phyloP scores from a whole-genome alignment of 2,113 vertebrate genomes.

The Leptodactylus fuscus region DNA sequence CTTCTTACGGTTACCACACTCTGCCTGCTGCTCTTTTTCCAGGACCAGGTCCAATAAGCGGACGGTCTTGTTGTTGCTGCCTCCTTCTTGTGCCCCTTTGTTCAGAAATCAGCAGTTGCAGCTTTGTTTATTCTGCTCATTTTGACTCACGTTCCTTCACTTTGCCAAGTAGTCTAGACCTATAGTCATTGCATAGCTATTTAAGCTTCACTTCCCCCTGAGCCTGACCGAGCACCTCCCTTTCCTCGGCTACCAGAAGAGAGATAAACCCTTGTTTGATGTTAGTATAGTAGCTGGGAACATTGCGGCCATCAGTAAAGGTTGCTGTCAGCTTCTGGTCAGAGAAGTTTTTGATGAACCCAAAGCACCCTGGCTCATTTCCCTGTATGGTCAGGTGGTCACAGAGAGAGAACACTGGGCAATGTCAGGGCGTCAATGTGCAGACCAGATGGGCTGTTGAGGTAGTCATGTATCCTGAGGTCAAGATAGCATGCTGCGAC shows the following conservation, averaged over 20 bases:
- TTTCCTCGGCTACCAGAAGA: slow-evolving; percentile 49
- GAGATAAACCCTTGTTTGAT: slow-evolving; percentile 43
- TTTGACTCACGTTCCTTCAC: slow-evolving; percentile 57
- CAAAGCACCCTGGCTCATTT: neutral
- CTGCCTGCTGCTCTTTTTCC: neutral
- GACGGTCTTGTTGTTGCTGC: neutral
- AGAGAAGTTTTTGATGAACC: neutral
- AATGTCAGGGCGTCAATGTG: slow-evolving; percentile 17
- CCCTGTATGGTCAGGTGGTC: slow-evolving; percentile 8
- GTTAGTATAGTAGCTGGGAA: slow-evolving; percentile 47
- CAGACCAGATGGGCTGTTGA: neutral
- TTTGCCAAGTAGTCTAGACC: slow-evolving; percentile 65
- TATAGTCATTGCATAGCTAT: slow-evolving; percentile 62
- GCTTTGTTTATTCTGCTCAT: slow-evolving; percentile 55
- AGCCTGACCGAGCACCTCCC: slow-evolving; percentile 16
- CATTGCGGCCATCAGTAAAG: slow-evolving; percentile 29
- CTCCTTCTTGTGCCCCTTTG: slow-evolving; percentile 25
- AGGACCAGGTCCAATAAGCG: neutral
- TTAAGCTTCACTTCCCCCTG: slow-evolving; percentile 61
- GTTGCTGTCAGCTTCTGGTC: slow-evolving; percentile 9
- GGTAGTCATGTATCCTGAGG: neutral
- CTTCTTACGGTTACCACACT: neutral
- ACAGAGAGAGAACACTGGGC: neutral
- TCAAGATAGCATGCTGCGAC: neutral
- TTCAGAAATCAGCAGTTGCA: slow-evolving; percentile 28